phyloP scores from a whole-genome alignment of 1,140 invertebrate species.

The Frieseomelitta varia region DNA sequence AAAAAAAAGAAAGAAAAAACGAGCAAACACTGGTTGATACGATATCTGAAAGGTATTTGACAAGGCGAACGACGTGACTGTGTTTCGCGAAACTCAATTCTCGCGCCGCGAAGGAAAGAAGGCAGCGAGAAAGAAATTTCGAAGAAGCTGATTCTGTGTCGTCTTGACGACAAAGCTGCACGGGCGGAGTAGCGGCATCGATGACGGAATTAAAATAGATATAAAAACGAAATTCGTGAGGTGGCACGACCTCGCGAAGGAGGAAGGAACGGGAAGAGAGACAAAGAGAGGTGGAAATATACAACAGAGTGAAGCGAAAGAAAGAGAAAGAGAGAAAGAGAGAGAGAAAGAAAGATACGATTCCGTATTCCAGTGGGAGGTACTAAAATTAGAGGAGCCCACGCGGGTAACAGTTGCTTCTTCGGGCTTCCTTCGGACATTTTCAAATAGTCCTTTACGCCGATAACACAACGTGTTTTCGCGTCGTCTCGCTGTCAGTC shows the following conservation, averaged over 20 bases:
- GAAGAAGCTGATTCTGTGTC: not conserved
- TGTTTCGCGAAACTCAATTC: not conserved
- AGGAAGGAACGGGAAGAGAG: too few relatives aligned
- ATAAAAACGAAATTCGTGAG: slow-evolving; percentile 47
- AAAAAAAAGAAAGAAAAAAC: too few relatives aligned
- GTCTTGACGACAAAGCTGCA: slow-evolving; percentile 19
- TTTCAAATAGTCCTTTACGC: slow-evolving; percentile 67
- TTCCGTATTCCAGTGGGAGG: slow-evolving; percentile 68
- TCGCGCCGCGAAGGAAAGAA: not conserved
- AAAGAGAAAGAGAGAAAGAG: not conserved
- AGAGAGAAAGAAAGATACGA: not conserved
- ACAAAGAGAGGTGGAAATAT: slow-evolving; percentile 4
- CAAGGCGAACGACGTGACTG: not conserved
- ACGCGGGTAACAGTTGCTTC: slow-evolving; percentile 59
- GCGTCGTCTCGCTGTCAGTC: slow-evolving; percentile 41
- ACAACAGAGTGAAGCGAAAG: not conserved
- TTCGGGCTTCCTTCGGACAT: slow-evolving; percentile 56
- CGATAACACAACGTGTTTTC: slow-evolving; percentile 59
- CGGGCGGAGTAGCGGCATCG: slow-evolving; percentile 29
- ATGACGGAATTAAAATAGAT: slow-evolving; percentile 70
- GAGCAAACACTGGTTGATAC: not conserved
- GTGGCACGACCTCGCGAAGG: not conserved
- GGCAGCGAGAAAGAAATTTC: not conserved
- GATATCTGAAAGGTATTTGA: not conserved
- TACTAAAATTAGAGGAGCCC: slow-evolving; percentile 73